Base-by-base conservation (phyloP, 2,888 invertebrate genomes). In the Lomographa bimaculata region DNA sequence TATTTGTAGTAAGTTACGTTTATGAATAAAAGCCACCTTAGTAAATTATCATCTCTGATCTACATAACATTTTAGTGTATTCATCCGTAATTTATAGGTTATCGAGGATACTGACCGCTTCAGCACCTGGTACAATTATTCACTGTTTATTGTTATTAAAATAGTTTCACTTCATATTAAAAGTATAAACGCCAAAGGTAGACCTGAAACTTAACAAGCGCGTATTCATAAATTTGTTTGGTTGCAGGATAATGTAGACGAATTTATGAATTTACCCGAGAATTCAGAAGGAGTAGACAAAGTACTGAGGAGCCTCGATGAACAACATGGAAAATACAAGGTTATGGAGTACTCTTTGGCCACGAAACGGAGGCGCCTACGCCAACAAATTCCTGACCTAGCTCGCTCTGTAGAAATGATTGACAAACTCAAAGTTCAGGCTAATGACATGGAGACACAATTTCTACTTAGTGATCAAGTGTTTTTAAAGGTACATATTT, bases 301-400 rank as follows among this genome's bases (percentile, higher is more conserved):
- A 72, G 97, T 97, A 7, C 84, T 98, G 33, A 94, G 94, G 64
- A 92, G 91, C 64, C 87, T 98, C 43, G 98, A 99, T 73, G 98
- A 98, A 71, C 95, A 95, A 71, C 97, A 98, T 86, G 94, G 95
- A 44, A 98, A 98, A 90, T 98, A 98, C 79, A 98, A 98, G 86
- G 97, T 97, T 74, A 97, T 99, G 97, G 98, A 99, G 83, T 94
- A 93, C 62, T 98, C 97, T 78, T 91, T 99, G 52, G 91, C 94
- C 34, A 94, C 96, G 6, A 97, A 97, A 62, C 94, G 96, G 54
- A 93, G 94, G 64, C 93, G 97, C 78, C 89, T 99, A 41, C 94
- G 96, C 63, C 93, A 93, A 39, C 98, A 98, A 89, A 95, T 99
- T 55, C 98, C 98, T n/a, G 98, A 99, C 74, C 90, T 98, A 55